Evolutionary conservation across 2,113 vertebrate genomes (phyloP).

Genomic region (Perca schrenkii): DNA sequence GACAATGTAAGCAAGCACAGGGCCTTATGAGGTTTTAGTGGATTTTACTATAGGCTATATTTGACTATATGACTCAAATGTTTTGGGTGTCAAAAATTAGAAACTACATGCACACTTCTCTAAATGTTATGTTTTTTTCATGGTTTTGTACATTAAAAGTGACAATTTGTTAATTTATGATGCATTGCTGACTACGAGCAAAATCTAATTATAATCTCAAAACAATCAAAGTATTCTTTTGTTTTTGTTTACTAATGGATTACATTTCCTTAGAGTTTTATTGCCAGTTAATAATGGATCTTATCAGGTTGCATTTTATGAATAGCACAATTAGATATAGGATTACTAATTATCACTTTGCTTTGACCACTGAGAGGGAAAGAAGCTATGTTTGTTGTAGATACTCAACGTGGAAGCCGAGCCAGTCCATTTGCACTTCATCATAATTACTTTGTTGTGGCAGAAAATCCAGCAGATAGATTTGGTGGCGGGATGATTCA

Average conservation of each 20-base stretch:
- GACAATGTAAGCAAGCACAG: slow-evolving; percentile 79
- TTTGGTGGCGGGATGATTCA: slow-evolving; percentile 14
- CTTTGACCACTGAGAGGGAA: slow-evolving; percentile 61
- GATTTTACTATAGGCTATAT: slow-evolving; percentile 35
- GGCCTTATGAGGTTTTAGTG: slow-evolving; percentile 51
- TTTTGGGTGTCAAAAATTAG: not conserved
- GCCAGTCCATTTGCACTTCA: slow-evolving; percentile 40
- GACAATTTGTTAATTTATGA: not conserved
- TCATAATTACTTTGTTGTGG: slow-evolving; percentile 43
- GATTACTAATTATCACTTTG: slow-evolving; percentile 83
- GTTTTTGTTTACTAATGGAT: slow-evolving; percentile 68
- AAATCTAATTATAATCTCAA: slow-evolving; percentile 8
- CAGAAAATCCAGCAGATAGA: slow-evolving; percentile 14
- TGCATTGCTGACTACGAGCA: not conserved
- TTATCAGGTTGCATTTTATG: slow-evolving; percentile 78
- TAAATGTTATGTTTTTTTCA: not conserved
- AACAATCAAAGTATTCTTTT: slow-evolving; percentile 44
- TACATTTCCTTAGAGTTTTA: slow-evolving; percentile 64
- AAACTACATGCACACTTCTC: not conserved
- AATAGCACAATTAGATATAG: slow-evolving; percentile 82
- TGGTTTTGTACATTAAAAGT: not conserved
- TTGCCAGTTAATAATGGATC: slow-evolving; percentile 74
- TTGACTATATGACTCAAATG: not conserved
- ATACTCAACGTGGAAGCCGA: slow-evolving; percentile 73
- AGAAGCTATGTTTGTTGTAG: slow-evolving; percentile 76